A percentile compares a stretch with the other conserved stretches of the same genome.
Conservation (phyloP, 2,113 vertebrate genomes). For the Accipiter virgatus region DNA sequence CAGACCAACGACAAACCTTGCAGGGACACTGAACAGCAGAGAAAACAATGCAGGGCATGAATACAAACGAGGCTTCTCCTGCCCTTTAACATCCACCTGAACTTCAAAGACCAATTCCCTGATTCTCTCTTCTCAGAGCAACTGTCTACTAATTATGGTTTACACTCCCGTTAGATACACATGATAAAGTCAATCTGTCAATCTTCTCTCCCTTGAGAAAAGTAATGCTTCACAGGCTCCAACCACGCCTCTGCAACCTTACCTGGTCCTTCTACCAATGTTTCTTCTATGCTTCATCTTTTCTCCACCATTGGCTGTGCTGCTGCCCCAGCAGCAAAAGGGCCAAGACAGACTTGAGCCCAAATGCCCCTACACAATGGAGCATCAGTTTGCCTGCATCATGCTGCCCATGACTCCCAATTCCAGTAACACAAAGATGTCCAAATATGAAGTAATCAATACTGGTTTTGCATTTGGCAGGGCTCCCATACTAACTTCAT, state of each 20-base stretch:
- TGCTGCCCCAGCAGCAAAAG: background rate
- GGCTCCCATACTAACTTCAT: accelerated
- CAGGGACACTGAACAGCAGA: background rate
- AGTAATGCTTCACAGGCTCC: background rate
- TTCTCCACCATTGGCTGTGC: background rate
- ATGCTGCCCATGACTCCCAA: accelerated
- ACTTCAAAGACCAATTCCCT: background rate
- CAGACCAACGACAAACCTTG: background rate
- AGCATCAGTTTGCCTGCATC: background rate
- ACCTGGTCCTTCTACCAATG: background rate
- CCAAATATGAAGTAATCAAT: background rate
- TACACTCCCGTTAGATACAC: background rate
- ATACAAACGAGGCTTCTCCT: background rate
- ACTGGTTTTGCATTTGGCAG: background rate
- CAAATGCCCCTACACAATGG: accelerated
- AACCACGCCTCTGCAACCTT: background rate
- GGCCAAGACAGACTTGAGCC: background rate
- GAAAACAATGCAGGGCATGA: background rate
- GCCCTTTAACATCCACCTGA: background rate
- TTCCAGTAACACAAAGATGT: background rate
- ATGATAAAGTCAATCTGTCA: background rate
- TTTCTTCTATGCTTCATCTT: background rate
- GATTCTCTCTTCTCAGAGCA: background rate
- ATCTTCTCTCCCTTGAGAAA: background rate
- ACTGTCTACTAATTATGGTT: background rate